Conservation (phyloP, 2,888 invertebrate species). For the Pollenia amentaria region DNA sequence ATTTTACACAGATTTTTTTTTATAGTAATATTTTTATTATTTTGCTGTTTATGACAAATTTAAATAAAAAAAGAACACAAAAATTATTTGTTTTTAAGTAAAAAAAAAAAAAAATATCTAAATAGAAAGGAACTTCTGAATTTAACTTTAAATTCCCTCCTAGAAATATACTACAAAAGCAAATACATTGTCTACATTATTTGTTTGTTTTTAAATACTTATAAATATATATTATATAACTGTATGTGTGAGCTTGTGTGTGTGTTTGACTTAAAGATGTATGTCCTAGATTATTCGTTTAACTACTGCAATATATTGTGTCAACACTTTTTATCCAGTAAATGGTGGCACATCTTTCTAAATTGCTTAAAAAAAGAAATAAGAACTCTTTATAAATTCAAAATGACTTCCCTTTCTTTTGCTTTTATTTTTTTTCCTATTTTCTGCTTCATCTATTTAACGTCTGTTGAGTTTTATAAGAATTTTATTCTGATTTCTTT, state of each 20-base stretch:
- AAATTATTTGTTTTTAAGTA: background rate
- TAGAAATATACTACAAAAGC: background rate
- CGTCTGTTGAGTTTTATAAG: conserved; percentile 46
- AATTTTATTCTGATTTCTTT: conserved; percentile 51
- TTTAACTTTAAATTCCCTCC: background rate
- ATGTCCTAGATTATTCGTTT: conserved; percentile 58
- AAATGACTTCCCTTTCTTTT: conserved; percentile 53
- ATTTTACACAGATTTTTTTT: conserved; percentile 42
- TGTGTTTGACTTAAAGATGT: conserved; percentile 10
- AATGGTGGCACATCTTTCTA: conserved; percentile 61
- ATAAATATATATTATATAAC: background rate
- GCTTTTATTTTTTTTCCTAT: background rate
- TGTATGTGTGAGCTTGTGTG: background rate
- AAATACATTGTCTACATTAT: conserved; percentile 56
- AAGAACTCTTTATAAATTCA: conserved; percentile 31
- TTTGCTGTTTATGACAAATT: conserved; percentile 40
- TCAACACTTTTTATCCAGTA: conserved; percentile 73
- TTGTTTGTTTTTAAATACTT: conserved; percentile 29
- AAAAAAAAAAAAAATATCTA: conserved; percentile 13
- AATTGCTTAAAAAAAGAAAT: conserved; percentile 32
- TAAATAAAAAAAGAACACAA: conserved; percentile 1
- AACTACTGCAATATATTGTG: conserved; percentile 73
- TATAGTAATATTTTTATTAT: conserved; percentile 29
- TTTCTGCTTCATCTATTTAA: conserved; percentile 31
- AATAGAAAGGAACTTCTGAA: conserved; percentile 27